phyloP scores from a whole-genome alignment of 2,888 invertebrate genomes.

The Diaphora mendica region DNA sequence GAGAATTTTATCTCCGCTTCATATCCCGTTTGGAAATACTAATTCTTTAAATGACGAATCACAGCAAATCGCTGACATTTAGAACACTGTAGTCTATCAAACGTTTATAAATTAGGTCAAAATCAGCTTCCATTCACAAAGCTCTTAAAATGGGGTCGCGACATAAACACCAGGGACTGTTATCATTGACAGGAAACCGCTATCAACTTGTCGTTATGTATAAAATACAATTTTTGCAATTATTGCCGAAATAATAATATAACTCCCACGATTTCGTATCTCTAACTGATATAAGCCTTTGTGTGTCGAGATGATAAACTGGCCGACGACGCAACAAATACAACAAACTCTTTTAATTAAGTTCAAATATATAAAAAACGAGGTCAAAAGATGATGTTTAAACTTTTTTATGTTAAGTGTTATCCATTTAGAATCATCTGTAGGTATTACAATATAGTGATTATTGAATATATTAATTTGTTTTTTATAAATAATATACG shows the following conservation, averaged over 20 bases:
- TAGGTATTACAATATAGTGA: not conserved
- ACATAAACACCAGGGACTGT: constrained; percentile 72
- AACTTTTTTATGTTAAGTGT: constrained; percentile 16
- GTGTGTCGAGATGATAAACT: constrained; percentile 50
- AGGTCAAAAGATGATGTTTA: constrained; percentile 19
- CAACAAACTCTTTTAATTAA: constrained; percentile 36
- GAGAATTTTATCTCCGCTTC: constrained; percentile 42
- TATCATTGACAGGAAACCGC: constrained; percentile 81
- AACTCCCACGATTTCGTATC: constrained; percentile 74
- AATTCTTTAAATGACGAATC: constrained; percentile 47
- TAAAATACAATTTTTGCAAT: constrained; percentile 85
- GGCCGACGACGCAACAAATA: constrained; percentile 34
- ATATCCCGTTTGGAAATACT: constrained; percentile 51
- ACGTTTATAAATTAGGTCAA: constrained; percentile 77
- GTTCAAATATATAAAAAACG: constrained; percentile 21
- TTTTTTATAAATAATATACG: not conserved
- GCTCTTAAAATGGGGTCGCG: constrained; percentile 81
- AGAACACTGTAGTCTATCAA: constrained; percentile 61
- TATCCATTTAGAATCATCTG: not conserved
- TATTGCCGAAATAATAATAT: constrained; percentile 83
- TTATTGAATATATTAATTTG: not conserved
- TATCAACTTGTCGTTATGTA: constrained; percentile 84
- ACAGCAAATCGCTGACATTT: constrained; percentile 53
- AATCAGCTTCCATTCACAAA: constrained; percentile 83
- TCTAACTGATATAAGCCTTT: constrained; percentile 50